Base-by-base conservation (phyloP, 2,888 invertebrate genomes). In the Ypsolopha scabrella region DNA sequence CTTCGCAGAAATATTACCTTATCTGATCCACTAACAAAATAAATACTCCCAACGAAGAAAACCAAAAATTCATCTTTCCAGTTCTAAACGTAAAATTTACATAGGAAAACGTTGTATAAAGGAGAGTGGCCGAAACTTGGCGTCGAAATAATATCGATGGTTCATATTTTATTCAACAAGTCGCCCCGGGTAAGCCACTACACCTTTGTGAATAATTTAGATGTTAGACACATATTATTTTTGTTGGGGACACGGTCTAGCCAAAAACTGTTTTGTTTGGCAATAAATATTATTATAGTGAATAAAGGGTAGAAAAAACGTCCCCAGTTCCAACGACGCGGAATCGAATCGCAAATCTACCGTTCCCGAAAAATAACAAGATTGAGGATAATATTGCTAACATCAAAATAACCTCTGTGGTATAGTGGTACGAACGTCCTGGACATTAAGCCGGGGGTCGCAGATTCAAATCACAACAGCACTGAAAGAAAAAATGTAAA, bases 181-280 rank as follows among this genome's bases (percentile, higher is more conserved):
- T 67, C 59, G 66, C 65, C 65, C 63, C 68, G 66, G 64, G 63
- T 58, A 70, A 72, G 68, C 72, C 68, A 72, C 71, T 74, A 75
- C 70, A 78, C 75, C 75, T 81, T 75, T 74, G 73, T 82, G 79
- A 85, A 85, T 83, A 79, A 81, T 83, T 81, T 79, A 82, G 67
- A 61, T 57, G 63, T 61, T 62, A 74, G 72, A 72, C 70, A 72
- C 72, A 68, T 79, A 79, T 79, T 80, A 81, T 81, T 80, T 82
- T 82, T 80, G 77, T 68, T 73, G 65, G 77, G 76, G 65, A 58
- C 60, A 68, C 63, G 67, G 73, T 69, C 66, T 64, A 64, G 63
- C 60, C 64, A 43, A 38, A 24, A 38, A 35, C 35, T 43, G 50
- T 50, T 41, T 50, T 50, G 50, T 50, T 41, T 36, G n/a, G 14